Conservation (phyloP, 2,888 invertebrate genomes). For the Drosophila pseudotakahashii region DNA sequence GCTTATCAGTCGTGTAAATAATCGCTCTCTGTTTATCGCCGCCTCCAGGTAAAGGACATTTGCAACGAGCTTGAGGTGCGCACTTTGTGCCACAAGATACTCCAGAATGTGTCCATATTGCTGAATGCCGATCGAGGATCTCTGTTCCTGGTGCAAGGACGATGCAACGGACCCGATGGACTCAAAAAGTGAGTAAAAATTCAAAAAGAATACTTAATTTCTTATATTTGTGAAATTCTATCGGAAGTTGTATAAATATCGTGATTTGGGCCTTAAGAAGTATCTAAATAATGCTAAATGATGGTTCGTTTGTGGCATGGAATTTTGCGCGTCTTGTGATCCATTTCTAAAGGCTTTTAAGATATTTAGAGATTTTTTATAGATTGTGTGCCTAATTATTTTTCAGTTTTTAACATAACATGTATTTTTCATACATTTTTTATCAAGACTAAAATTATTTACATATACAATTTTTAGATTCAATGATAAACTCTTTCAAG, state of each 20-base stretch:
- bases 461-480: too few relatives aligned
- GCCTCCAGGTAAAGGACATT: conserved; percentile 93
- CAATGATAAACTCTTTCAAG: background rate
- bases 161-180: conserved; percentile 84
- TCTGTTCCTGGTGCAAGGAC: conserved; percentile 94
- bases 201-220: too few relatives aligned
- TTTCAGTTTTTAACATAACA: too few relatives aligned
- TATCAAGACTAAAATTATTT: too few relatives aligned
- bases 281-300: conserved; percentile 12
- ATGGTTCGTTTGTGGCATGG: background rate
- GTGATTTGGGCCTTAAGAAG: background rate
- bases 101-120: conserved; percentile 96
- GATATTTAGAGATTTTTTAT: background rate
- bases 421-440: too few relatives aligned
- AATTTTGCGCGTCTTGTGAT: conserved; percentile 2
- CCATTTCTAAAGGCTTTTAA: background rate
- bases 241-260: background rate
- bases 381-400: too few relatives aligned
- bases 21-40: background rate
- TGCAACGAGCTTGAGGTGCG: conserved; percentile 97
- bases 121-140: conserved; percentile 97
- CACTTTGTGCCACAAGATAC: conserved; percentile 97
- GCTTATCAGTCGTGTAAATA: conserved; percentile 33
- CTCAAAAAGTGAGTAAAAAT: conserved; percentile 83
- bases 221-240: background rate